Evolutionary conservation across 1,140 invertebrate species (phyloP).

Genomic region (Metopolophium dirhodum): DNA sequence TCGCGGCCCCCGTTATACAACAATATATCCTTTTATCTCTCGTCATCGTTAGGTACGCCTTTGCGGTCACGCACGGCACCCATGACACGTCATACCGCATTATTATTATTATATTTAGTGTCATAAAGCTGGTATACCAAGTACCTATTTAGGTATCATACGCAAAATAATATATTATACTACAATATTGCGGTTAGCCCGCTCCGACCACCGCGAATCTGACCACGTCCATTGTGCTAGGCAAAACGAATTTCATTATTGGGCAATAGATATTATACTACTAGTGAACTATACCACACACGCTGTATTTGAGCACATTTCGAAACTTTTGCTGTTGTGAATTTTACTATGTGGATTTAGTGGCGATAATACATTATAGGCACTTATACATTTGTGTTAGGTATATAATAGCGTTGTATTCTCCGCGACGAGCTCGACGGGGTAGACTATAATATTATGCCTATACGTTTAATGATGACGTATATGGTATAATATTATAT

Average conservation of each 20-base stretch:
- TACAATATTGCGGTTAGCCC: neutral
- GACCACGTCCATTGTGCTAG: neutral
- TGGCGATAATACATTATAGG: too few species aligned
- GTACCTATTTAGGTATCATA: neutral
- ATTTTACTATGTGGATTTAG: neutral
- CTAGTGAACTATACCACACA: too few species aligned
- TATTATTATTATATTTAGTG: neutral
- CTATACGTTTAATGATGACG: neutral
- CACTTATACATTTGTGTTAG: too few species aligned
- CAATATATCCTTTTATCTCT: slow-evolving; percentile 26
- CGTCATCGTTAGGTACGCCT: neutral
- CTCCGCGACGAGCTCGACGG: neutral
- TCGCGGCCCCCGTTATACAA: neutral
- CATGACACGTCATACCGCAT: neutral
- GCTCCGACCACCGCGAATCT: neutral
- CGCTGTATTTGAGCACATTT: too few species aligned
- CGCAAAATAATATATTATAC: neutral
- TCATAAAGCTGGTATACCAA: neutral
- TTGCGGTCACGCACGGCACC: neutral
- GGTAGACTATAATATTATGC: neutral
- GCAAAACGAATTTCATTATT: neutral
- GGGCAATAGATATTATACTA: too few species aligned
- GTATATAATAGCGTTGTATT: too few species aligned
- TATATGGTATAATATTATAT: neutral
- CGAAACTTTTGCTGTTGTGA: neutral